A percentile compares a stretch with the other conserved stretches of the same genome.
Conservation (phyloP, 64 coral and sea anemone species). For the Stichodactyla helianthus region DNA sequence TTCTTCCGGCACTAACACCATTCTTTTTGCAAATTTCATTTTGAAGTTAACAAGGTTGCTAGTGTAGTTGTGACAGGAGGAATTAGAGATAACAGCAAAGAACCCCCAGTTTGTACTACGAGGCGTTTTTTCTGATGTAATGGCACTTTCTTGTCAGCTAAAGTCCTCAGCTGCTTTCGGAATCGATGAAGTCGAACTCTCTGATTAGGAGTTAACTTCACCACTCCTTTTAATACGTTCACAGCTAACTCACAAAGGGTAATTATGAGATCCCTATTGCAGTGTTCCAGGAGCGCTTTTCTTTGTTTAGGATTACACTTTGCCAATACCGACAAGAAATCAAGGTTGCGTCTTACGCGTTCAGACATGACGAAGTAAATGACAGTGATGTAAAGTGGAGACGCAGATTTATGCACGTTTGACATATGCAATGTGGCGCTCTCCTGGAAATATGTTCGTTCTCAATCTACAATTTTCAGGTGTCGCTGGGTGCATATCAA, state of each 20-base stretch:
- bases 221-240: neutral
- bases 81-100: no score
- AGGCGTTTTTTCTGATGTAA: no score
- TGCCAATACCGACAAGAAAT: neutral
- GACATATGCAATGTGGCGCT: neutral
- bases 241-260: neutral
- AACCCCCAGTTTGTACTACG: no score
- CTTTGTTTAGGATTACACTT: neutral
- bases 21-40: no score
- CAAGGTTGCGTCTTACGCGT: slow-evolving; percentile 1
- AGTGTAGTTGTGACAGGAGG: no score
- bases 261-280: neutral
- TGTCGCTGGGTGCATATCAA: slow-evolving; percentile 12
- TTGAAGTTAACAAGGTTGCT: no score
- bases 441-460: neutral
- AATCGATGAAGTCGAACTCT: no score
- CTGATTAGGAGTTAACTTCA: no score
- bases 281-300: neutral
- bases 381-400: neutral
- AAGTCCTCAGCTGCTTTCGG: no score
- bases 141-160: no score
- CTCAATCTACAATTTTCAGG: neutral
- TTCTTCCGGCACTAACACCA: no score
- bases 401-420: no score
- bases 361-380: neutral